A percentile compares a stretch with the other conserved stretches of the same genome.
These are phyloP conservation scores for Phallusia fumigata DNA, from an alignment of 23 tunicate species.

Conservation along the genomic window DNA sequence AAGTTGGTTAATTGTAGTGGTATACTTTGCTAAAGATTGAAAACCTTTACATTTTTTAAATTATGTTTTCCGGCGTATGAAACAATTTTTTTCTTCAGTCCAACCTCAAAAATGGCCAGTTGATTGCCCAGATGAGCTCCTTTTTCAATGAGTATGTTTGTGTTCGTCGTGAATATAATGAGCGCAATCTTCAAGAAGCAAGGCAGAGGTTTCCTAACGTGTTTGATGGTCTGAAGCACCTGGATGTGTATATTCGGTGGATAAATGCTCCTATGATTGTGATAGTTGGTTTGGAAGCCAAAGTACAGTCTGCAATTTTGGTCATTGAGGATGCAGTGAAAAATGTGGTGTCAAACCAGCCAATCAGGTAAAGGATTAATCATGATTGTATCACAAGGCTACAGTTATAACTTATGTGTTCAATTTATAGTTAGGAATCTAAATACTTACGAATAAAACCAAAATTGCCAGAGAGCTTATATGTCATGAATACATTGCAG, in stretches of 20 bases:
- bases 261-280: background rate
- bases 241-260: conserved; percentile 3
- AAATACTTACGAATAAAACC: too few relatives aligned
- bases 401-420: too few relatives aligned
- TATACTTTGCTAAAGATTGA: too few relatives aligned
- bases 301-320: background rate
- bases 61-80: too few relatives aligned
- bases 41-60: too few relatives aligned
- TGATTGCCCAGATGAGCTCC: background rate
- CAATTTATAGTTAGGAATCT: too few relatives aligned
- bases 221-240: background rate
- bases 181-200: background rate
- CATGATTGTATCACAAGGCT: too few relatives aligned
- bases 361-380: background rate
- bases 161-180: background rate
- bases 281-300: background rate
- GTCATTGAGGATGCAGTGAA: background rate
- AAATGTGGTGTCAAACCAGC: background rate
- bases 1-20: too few relatives aligned
- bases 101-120: too few relatives aligned
- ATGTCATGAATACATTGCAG: too few relatives aligned
- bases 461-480: too few relatives aligned
- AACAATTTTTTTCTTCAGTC: too few relatives aligned
- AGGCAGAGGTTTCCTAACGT: background rate
- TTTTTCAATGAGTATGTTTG: background rate